Percentiles rank a stretch among this genome's conserved stretches.
Conservation (phyloP, 2,113 vertebrate genomes). For the Propithecus coquereli region DNA sequence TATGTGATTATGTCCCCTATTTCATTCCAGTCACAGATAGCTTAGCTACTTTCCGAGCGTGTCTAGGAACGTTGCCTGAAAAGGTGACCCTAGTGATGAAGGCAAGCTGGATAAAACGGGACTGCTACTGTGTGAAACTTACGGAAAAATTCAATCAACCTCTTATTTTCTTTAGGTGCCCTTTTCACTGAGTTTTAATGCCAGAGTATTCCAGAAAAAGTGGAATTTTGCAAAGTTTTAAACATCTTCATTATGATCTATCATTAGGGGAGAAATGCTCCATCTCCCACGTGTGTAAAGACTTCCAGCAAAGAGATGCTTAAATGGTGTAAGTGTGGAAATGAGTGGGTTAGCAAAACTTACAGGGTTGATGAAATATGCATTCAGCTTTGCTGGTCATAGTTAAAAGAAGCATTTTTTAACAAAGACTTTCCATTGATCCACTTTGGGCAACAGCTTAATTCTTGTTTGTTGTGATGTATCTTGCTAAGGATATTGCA, state of each 20-base stretch:
- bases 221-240: slow-evolving; percentile 20
- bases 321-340: not conserved
- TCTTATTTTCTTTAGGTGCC: not conserved
- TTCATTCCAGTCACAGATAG: not conserved
- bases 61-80: not conserved
- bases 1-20: not conserved
- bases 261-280: not conserved
- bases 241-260: not conserved
- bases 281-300: not conserved
- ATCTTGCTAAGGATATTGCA: not conserved
- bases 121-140: not conserved
- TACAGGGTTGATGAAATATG: not conserved
- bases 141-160: not conserved
- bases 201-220: slow-evolving; percentile 10
- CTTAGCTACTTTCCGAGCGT: not conserved
- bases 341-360: not conserved
- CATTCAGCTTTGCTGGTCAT: not conserved
- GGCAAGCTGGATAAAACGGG: not conserved
- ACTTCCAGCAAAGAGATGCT: slow-evolving; percentile 14
- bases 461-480: not conserved
- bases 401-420: slow-evolving; percentile 10
- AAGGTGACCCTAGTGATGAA: not conserved
- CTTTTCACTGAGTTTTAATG: slow-evolving; percentile 1
- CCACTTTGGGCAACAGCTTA: slow-evolving; percentile 17
- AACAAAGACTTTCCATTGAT: slow-evolving; percentile 5